Conservation (phyloP, 1,140 invertebrate species). For the Cardiocondyla obscurior region DNA sequence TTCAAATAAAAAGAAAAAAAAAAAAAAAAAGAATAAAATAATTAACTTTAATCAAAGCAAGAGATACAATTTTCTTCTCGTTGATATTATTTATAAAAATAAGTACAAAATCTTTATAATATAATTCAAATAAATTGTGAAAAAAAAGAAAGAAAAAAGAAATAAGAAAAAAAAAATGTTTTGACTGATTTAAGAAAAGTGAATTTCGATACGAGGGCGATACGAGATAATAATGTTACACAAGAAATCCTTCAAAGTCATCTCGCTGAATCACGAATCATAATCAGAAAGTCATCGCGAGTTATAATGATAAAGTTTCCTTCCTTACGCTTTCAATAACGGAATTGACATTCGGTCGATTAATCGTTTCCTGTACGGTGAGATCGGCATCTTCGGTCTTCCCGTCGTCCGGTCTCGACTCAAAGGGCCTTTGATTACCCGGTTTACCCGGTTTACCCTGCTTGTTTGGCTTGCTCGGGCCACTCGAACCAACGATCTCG, state of each 20-base stretch:
- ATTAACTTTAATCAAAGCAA: no score
- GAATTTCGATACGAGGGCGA: background rate
- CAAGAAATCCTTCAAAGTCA: slow-evolving; percentile 7
- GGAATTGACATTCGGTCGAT: slow-evolving; percentile 78
- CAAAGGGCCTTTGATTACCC: slow-evolving; percentile 72
- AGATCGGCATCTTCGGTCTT: slow-evolving; percentile 75
- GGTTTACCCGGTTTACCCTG: slow-evolving; percentile 74
- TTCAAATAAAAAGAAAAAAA: background rate
- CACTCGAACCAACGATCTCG: slow-evolving; percentile 37
- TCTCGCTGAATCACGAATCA: background rate
- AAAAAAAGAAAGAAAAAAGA: no score
- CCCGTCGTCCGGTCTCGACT: slow-evolving; percentile 74
- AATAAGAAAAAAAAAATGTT: no score
- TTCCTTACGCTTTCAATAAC: slow-evolving; percentile 75
- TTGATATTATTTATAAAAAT: background rate
- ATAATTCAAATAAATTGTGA: background rate
- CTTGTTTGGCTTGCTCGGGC: slow-evolving; percentile 42
- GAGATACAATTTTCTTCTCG: no score
- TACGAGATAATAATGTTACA: background rate
- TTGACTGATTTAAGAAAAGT: background rate
- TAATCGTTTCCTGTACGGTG: slow-evolving; percentile 76
- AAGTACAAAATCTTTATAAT: background rate
- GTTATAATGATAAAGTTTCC: slow-evolving; percentile 3
- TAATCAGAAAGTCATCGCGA: background rate
- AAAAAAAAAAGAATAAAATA: background rate